Conservation (phyloP, 2,113 vertebrate species). For the rabbit (Oryctolagus cuniculus) region DNA sequence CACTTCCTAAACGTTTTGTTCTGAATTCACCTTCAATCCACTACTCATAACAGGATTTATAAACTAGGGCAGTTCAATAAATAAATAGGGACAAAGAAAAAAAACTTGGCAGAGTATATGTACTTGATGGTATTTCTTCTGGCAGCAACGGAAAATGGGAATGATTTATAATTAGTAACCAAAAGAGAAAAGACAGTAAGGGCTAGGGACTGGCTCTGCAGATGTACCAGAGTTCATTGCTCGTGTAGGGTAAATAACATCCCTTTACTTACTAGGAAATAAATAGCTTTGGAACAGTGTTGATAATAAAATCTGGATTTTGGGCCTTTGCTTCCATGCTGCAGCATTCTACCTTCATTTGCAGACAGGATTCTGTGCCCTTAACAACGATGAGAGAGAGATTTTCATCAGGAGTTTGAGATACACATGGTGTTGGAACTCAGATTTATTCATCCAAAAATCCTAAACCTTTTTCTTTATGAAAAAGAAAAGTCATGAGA, state of each 20-base stretch:
- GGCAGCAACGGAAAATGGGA: slow-evolving; percentile 69
- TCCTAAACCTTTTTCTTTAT: neutral
- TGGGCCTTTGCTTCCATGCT: neutral
- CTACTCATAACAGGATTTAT: slow-evolving; percentile 63
- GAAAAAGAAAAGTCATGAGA: slow-evolving; percentile 31
- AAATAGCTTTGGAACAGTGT: neutral
- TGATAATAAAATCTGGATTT: neutral
- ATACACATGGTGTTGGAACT: neutral
- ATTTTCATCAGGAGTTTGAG: neutral
- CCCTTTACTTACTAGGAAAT: neutral
- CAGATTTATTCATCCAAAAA: neutral
- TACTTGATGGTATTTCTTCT: slow-evolving; percentile 71
- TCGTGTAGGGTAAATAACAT: slow-evolving; percentile 23
- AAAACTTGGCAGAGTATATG: slow-evolving; percentile 46
- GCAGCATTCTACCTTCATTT: neutral
- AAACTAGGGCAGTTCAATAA: slow-evolving; percentile 79
- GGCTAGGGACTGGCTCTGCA: neutral
- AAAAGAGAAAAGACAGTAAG: slow-evolving; percentile 40
- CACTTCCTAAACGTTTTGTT: slow-evolving; percentile 76
- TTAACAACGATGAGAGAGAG: neutral
- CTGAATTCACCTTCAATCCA: slow-evolving; percentile 78
- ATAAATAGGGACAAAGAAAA: slow-evolving; percentile 57
- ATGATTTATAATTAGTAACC: slow-evolving; percentile 73
- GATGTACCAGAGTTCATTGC: neutral
- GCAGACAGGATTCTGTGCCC: neutral